Evolutionary conservation across 2,888 invertebrate species (phyloP).

Genomic region (Sinotaia quadrata): DNA sequence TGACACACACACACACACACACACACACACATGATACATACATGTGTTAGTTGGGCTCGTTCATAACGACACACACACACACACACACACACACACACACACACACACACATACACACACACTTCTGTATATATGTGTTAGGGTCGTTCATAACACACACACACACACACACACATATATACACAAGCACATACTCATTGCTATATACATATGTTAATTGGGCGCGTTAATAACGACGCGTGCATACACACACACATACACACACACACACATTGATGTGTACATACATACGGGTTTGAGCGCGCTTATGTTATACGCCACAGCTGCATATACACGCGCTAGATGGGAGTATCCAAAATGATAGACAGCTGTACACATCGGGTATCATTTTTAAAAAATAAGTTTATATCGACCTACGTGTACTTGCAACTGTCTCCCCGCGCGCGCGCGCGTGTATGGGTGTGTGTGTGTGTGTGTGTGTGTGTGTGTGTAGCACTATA

Average conservation of each 20-base stretch:
- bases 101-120: neutral
- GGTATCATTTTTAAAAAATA: no score
- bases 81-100: slow-evolving; percentile 10
- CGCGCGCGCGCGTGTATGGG: no score
- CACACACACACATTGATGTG: neutral
- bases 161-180: neutral
- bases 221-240: no score
- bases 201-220: neutral
- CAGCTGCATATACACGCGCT: neutral
- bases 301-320: neutral
- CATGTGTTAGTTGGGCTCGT: no score
- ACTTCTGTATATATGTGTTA: neutral
- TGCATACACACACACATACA: neutral
- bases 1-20: no score
- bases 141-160: neutral
- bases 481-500: no score
- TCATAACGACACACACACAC: neutral
- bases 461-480: no score
- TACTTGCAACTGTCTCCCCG: no score
- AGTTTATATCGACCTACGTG: no score
- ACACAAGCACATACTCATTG: neutral
- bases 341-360: neutral
- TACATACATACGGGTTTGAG: neutral
- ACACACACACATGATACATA: neutral
- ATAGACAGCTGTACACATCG: no score